These are phyloP conservation scores for Creontiades dilutus DNA, from an alignment of 2,888 invertebrate species.

Conservation along the genomic window DNA sequence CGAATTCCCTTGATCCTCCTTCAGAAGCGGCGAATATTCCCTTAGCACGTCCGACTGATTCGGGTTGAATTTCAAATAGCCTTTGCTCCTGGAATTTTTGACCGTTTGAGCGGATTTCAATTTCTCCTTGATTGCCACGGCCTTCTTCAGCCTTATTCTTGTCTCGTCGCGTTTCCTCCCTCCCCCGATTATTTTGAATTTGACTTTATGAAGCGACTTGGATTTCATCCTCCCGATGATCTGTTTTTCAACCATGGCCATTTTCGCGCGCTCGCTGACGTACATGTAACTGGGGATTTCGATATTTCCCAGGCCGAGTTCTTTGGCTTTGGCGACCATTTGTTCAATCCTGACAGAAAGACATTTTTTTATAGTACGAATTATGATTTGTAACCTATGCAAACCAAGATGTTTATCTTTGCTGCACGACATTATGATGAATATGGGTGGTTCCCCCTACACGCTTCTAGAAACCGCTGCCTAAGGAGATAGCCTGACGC, in stretches of 20 bases:
- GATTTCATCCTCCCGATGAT: conserved; percentile 35
- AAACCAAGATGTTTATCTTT: too few relatives aligned
- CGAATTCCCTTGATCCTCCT: conserved; percentile 8
- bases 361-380: not conserved
- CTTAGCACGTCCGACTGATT: not conserved
- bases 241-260: conserved; percentile 69
- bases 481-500: too few relatives aligned
- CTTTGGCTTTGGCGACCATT: conserved; percentile 48
- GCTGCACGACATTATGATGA: too few relatives aligned
- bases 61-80: not conserved
- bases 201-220: not conserved
- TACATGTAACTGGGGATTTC: conserved; percentile 60
- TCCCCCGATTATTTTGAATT: not conserved
- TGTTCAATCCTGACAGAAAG: conserved; percentile 30
- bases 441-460: too few relatives aligned
- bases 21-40: not conserved
- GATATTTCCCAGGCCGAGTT: conserved; percentile 62
- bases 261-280: conserved; percentile 65
- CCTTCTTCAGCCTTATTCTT: not conserved
- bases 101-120: not conserved
- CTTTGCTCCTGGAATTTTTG: not conserved
- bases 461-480: too few relatives aligned
- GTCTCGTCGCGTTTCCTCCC: not conserved
- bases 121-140: conserved; percentile 18
- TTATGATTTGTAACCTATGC: too few relatives aligned